These are phyloP conservation scores for Arvicola amphibius DNA, from an alignment of 2,797 vertebrate genomes.

Conservation along the genomic window DNA sequence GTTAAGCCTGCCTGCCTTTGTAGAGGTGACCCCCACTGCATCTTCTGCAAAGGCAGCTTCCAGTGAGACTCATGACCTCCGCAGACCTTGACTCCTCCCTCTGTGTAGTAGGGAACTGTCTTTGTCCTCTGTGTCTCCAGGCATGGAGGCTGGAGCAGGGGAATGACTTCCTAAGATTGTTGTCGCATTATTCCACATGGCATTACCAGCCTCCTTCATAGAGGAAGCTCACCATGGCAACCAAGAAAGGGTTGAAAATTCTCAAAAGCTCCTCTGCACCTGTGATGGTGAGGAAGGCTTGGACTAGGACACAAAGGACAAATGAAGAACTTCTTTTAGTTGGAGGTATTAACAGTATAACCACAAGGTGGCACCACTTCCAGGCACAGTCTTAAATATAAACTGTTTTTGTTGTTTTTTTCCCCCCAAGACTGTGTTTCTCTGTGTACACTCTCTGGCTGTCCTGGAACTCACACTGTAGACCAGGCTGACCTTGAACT, in stretches of 20 bases:
- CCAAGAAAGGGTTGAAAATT: not conserved
- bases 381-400: not conserved
- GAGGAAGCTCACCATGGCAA: not conserved
- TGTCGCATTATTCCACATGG: not conserved
- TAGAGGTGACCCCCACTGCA: fast-evolving
- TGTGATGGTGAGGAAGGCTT: not conserved
- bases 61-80: not conserved
- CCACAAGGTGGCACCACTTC: constrained; percentile 68
- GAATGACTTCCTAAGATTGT: not conserved
- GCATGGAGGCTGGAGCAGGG: not conserved
- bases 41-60: not conserved
- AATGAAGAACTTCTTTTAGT: not conserved
- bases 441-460: not conserved
- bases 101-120: not conserved
- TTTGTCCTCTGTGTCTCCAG: not conserved
- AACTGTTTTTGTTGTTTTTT: too few relatives aligned
- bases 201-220: not conserved
- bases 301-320: not conserved
- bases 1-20: not conserved
- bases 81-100: not conserved
- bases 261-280: not conserved
- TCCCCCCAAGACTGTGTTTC: not conserved
- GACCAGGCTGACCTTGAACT: not conserved
- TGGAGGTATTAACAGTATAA: not conserved
- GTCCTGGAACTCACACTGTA: not conserved